Conservation (phyloP, 2,888 invertebrate species). For the Rotaria macrura region DNA sequence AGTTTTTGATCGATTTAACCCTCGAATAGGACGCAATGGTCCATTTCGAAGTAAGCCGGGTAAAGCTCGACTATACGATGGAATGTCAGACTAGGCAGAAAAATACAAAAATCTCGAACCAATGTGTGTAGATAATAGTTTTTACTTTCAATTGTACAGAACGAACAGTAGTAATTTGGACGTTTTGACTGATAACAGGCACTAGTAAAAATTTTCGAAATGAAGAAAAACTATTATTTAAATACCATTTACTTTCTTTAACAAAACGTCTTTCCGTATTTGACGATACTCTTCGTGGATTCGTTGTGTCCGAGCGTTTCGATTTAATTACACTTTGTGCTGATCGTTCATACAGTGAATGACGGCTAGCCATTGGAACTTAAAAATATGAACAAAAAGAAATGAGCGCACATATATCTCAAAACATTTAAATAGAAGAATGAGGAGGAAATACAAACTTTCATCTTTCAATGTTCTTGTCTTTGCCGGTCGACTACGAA, state of each 20-base stretch:
- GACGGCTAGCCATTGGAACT: neutral
- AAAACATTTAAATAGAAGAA: fast-evolving
- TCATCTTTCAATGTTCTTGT: conserved; percentile 48
- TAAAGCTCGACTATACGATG: neutral
- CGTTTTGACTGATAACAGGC: neutral
- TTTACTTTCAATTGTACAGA: neutral
- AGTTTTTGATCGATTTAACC: neutral
- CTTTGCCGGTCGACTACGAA: conserved; percentile 47
- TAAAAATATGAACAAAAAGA: neutral
- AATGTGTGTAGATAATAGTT: neutral
- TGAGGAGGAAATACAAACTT: conserved; percentile 39
- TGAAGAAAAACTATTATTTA: neutral
- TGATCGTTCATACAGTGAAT: neutral
- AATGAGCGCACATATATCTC: neutral
- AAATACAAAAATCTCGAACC: too few species aligned
- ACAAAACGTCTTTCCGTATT: neutral
- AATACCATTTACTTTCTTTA: neutral
- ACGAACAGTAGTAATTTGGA: neutral
- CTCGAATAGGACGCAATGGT: neutral
- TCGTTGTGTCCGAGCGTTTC: neutral
- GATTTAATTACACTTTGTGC: neutral
- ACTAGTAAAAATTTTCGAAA: neutral
- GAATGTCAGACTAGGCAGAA: neutral
- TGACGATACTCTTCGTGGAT: neutral
- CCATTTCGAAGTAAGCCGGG: neutral